Evolutionary conservation across 2,113 vertebrate species (phyloP).

Genomic region (Tachuris rubrigastra): DNA sequence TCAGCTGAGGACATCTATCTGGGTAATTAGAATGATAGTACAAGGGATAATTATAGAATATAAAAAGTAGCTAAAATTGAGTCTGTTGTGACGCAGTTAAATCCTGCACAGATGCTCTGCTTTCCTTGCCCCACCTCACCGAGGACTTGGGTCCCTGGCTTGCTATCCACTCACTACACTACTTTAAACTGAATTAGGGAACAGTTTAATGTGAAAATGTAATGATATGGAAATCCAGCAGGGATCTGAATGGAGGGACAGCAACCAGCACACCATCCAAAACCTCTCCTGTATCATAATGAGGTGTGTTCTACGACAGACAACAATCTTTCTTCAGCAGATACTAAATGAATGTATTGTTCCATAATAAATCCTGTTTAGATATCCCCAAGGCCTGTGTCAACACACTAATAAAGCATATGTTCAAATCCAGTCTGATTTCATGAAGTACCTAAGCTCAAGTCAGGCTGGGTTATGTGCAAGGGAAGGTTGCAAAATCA

Average conservation of each 20-base stretch:
- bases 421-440: not conserved
- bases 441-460: not conserved
- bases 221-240: not conserved
- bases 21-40: slow-evolving; percentile 21
- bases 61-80: not conserved
- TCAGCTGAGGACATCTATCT: slow-evolving; percentile 27
- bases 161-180: not conserved
- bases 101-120: not conserved
- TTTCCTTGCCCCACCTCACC: not conserved
- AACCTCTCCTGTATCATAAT: not conserved
- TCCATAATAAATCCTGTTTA: slow-evolving; percentile 23
- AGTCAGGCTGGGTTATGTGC: not conserved
- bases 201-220: not conserved
- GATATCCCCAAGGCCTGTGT: not conserved
- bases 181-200: not conserved
- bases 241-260: not conserved
- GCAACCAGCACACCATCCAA: not conserved
- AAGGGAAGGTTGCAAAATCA: not conserved
- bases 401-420: not conserved
- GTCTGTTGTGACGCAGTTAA: not conserved
- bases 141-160: not conserved
- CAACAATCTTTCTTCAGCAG: not conserved
- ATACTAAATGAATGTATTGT: not conserved
- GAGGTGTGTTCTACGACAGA: not conserved
- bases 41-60: slow-evolving; percentile 14